phyloP scores from a whole-genome alignment of 2,888 invertebrate genomes.

The Dione juno region DNA sequence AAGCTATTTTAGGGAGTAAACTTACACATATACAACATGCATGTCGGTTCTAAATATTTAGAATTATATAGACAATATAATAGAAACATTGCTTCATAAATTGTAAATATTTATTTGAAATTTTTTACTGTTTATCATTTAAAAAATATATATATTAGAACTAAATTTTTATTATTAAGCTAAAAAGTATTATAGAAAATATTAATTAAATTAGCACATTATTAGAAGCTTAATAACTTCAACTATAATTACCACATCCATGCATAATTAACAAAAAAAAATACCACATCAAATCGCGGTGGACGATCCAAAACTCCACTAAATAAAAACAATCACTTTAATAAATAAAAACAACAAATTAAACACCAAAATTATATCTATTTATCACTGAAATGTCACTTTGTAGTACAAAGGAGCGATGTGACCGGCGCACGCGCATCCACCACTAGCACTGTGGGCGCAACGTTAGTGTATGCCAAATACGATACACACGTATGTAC shows the following conservation, averaged over 20 bases:
- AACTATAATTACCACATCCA: neutral
- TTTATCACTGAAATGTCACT: constrained; percentile 18
- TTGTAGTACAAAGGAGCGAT: constrained; percentile 50
- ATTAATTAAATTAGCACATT: too few species aligned
- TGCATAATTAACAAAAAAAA: neutral
- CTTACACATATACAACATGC: too few species aligned
- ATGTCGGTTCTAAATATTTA: too few species aligned
- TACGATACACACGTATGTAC: constrained; percentile 36
- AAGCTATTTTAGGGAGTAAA: too few species aligned
- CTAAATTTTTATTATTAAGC: too few species aligned
- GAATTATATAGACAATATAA: too few species aligned
- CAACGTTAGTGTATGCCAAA: constrained; percentile 59
- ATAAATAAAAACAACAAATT: neutral
- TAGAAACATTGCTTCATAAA: too few species aligned
- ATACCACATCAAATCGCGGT: neutral
- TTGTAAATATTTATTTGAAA: too few species aligned
- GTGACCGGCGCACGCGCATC: constrained; percentile 70
- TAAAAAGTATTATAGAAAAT: too few species aligned
- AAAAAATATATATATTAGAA: too few species aligned
- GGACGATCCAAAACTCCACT: constrained; percentile 3
- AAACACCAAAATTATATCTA: neutral
- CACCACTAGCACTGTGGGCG: constrained; percentile 69
- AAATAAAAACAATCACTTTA: constrained; percentile 1
- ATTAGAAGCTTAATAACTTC: neutral
- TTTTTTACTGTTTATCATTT: too few species aligned